A percentile compares a stretch with the other conserved stretches of the same genome.
phyloP scores from a whole-genome alignment of 1,140 invertebrate species.

The Rhagoletis zephyria region DNA sequence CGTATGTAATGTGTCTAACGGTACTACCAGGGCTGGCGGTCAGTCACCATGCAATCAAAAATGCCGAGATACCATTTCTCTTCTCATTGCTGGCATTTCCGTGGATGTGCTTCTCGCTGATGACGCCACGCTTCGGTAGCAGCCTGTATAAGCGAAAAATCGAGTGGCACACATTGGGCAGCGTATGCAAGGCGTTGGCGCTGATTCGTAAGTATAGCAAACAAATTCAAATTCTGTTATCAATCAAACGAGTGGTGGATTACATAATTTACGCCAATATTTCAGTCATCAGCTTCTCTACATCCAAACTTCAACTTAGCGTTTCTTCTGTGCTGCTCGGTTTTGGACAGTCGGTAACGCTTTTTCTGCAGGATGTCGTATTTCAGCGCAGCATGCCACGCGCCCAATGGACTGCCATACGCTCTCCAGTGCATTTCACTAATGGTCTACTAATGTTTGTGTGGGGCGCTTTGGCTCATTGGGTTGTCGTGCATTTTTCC shows the following conservation, averaged over 20 bases:
- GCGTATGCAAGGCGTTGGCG: conserved; percentile 67
- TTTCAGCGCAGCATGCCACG: conserved; percentile 70
- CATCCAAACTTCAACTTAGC: conserved; percentile 69
- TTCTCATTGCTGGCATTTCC: conserved; percentile 71
- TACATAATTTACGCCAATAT: neutral
- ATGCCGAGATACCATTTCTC: conserved; percentile 71
- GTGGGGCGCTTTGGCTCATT: conserved; percentile 70
- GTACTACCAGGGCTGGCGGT: conserved; percentile 69
- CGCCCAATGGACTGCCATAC: conserved; percentile 69
- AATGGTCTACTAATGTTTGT: conserved; percentile 69
- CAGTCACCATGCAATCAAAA: conserved; percentile 68
- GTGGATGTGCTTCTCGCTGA: conserved; percentile 72
- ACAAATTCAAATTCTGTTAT: neutral
- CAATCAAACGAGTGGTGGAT: neutral
- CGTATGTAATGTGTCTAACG: conserved; percentile 71
- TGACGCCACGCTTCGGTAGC: conserved; percentile 70
- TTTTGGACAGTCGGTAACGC: conserved; percentile 70
- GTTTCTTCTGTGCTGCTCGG: conserved; percentile 69
- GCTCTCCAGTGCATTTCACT: conserved; percentile 68
- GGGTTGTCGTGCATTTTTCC: conserved; percentile 67
- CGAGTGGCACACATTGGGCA: conserved; percentile 69
- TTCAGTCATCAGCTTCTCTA: conserved; percentile 70
- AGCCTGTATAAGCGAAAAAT: conserved; percentile 68
- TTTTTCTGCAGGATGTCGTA: conserved; percentile 70
- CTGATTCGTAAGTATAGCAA: conserved; percentile 66